Conservation (phyloP, 2,113 vertebrate genomes). For the Campylomormyrus numenius region DNA sequence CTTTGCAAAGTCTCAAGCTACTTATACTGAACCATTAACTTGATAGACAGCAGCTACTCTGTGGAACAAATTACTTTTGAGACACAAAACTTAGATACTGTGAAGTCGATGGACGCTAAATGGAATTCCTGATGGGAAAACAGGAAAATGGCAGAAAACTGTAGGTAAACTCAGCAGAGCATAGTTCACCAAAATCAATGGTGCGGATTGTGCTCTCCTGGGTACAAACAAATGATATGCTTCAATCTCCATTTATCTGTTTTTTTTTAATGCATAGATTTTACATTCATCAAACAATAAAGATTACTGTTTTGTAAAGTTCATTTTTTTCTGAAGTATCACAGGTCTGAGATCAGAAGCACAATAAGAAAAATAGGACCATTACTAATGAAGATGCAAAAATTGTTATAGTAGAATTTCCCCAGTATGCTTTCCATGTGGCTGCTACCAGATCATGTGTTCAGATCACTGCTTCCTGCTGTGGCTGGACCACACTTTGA, state of each 20-base stretch:
- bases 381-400: neutral
- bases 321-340: neutral
- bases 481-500: neutral
- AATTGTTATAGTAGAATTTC: neutral
- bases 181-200: neutral
- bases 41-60: constrained; percentile 2
- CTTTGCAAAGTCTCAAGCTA: neutral
- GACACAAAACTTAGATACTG: neutral
- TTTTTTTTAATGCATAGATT: neutral
- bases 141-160: neutral
- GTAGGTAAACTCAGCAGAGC: neutral
- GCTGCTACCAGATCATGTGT: neutral
- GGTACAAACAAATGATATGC: neutral
- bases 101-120: neutral
- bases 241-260: neutral
- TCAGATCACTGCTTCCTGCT: neutral
- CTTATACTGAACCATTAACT: neutral
- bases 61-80: constrained; percentile 15
- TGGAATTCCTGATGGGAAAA: neutral
- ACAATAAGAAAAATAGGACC: neutral
- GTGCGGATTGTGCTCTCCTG: neutral
- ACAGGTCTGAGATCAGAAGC: neutral
- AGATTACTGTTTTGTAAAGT: neutral
- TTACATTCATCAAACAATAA: neutral
- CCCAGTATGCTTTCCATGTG: neutral